Percentiles rank a stretch among this genome's conserved stretches.
These are phyloP conservation scores for Peromyscus melanophrys DNA, from an alignment of 2,797 vertebrate species.

Conservation along the genomic window DNA sequence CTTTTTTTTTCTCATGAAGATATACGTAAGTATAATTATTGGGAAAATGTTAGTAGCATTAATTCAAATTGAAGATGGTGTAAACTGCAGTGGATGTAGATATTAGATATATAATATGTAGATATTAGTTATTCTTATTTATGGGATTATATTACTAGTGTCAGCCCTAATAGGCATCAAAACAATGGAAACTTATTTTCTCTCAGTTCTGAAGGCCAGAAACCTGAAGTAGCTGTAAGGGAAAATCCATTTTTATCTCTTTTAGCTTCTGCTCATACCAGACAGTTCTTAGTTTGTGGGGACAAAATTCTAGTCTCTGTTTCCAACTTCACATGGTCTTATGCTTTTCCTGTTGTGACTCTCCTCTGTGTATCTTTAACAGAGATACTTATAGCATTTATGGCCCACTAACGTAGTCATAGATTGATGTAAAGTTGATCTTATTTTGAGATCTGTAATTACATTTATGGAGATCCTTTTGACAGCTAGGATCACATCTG, in stretches of 20 bases:
- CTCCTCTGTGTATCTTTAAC: background rate
- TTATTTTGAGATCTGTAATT: background rate
- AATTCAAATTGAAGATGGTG: constrained; percentile 31
- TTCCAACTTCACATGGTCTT: background rate
- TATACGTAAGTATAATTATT: background rate
- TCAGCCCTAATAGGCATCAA: background rate
- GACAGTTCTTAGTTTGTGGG: background rate
- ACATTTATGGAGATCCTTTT: background rate
- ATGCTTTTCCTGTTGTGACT: background rate
- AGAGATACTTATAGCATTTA: background rate
- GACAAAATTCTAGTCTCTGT: background rate
- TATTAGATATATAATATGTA: background rate
- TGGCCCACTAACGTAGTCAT: background rate
- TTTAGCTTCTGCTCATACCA: background rate
- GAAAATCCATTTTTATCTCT: background rate
- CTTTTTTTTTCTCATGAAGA: background rate
- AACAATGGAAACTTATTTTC: background rate
- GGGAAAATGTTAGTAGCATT: background rate
- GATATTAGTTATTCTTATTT: background rate
- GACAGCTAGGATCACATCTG: background rate
- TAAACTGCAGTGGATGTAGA: background rate
- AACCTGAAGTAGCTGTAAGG: background rate
- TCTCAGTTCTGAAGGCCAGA: background rate
- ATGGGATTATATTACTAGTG: background rate
- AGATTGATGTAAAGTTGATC: background rate